Evolutionary conservation across 2,797 vertebrate genomes (phyloP).

Genomic region (Phalanger gymnotis): DNA sequence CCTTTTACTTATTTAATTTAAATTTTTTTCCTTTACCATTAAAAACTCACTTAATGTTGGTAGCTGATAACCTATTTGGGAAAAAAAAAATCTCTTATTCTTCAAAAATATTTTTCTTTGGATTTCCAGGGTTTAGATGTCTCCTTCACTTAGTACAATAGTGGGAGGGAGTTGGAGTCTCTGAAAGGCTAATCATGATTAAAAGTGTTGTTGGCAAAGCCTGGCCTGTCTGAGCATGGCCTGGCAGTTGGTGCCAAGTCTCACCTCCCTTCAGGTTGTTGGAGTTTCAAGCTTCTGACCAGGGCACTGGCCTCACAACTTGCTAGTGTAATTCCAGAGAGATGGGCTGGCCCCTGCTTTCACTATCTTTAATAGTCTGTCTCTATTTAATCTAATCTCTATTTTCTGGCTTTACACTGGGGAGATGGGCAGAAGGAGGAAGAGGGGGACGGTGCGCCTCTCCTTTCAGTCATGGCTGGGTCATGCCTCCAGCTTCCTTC

Average conservation of each 20-base stretch:
- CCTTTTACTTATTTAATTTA: not conserved
- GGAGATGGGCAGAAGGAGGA: not conserved
- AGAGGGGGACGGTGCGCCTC: not conserved
- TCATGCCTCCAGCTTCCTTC: not conserved
- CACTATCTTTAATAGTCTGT: not conserved
- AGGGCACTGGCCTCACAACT: not conserved
- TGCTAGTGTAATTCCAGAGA: not conserved
- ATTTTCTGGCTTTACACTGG: not conserved
- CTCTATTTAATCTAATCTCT: too few species aligned
- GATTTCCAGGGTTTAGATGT: not conserved
- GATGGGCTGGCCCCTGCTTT: not conserved
- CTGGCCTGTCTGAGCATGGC: not conserved
- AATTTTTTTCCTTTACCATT: not conserved
- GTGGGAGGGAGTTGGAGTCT: not conserved
- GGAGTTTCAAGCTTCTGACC: not conserved
- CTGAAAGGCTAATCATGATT: not conserved
- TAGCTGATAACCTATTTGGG: not conserved
- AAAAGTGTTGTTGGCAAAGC: not conserved
- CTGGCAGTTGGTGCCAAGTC: not conserved
- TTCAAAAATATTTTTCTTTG: not conserved
- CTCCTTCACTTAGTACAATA: not conserved
- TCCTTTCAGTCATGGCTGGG: not conserved
- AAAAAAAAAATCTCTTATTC: not conserved
- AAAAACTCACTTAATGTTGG: not conserved
- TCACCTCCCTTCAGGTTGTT: not conserved